Evolutionary conservation across 2,113 vertebrate species (phyloP), one percentile per base, ranked within the genome.

Genomic region (Tetraodon nigroviridis): DNA sequence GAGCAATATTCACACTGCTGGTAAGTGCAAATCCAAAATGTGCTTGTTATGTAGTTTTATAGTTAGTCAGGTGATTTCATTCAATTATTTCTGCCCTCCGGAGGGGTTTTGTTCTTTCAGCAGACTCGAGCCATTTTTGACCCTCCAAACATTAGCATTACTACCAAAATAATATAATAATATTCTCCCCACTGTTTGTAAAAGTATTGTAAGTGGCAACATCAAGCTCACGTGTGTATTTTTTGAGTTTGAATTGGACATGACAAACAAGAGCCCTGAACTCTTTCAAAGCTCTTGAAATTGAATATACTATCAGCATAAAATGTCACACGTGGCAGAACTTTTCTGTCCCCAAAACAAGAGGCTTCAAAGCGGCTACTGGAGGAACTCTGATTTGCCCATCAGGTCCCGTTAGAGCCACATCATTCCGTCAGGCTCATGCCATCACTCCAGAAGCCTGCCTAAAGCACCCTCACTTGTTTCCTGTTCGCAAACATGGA

Each of bases 401-500:
- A 7, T 47, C 8, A 19, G 18, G 46, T 18, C 2, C 3, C 3
- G n/a, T 46, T 46, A 63, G 63, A 54, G 24, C 50, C 32, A 29
- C 32, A 67, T 55, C 22, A 53, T 65, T 75, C 37, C 6, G 44
- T 51, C 52, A n/a, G 27, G 18, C 51, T 67, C 75, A 72, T 79
- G 49, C 82, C 80, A 69, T 79, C 80, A 77, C 78, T 79, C 67
- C 62, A 17, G 3, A 61, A 55, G 54, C 45, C 54, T 21, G 58
- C 40, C 50, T 47, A 2, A 42, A 13, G 61, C 58, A 52, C 50
- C 58, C 27, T 0, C 60, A 78, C 75, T 71, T 80, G 70, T 69
- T 84, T 72, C 69, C 53, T 72, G 69, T 79, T 80, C 67, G 63
- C 59, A 76, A 79, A 82, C 69, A 71, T 42, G 55, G 19, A 50